Conservation (phyloP, 2,113 vertebrate genomes). For the Ctenomys sociabilis region DNA sequence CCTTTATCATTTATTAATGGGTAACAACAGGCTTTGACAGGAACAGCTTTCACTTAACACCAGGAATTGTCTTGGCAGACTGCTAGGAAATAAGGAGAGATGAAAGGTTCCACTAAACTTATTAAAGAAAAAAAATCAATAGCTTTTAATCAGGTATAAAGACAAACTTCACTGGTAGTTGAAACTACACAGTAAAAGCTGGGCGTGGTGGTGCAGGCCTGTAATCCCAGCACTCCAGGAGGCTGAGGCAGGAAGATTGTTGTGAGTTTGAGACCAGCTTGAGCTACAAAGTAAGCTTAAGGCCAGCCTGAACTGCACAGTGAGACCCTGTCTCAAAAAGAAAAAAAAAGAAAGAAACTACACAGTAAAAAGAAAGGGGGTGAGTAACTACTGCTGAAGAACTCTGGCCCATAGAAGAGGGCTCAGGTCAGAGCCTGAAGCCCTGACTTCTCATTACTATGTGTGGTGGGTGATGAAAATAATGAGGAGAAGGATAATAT, state of each 20-base stretch:
- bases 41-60: slow-evolving; percentile 30
- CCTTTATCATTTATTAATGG: slow-evolving; percentile 68
- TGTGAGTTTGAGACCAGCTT: too few species aligned
- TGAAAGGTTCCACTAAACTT: background rate
- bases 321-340: too few species aligned
- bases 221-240: too few species aligned
- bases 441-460: background rate
- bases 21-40: slow-evolving; percentile 16
- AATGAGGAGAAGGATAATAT: background rate
- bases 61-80: slow-evolving; percentile 53
- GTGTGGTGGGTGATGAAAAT: background rate
- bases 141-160: slow-evolving; percentile 12
- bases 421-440: background rate
- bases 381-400: background rate
- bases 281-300: too few species aligned
- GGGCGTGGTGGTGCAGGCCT: too few species aligned
- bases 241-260: too few species aligned
- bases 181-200: background rate
- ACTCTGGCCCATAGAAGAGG: background rate
- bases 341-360: too few species aligned
- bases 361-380: background rate
- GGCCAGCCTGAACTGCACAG: too few species aligned
- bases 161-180: background rate
- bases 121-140: background rate
- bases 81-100: background rate